Percentiles rank a stretch among this genome's conserved stretches.
phyloP scores from a whole-genome alignment of 1,140 invertebrate species.

The Planococcus citri region DNA sequence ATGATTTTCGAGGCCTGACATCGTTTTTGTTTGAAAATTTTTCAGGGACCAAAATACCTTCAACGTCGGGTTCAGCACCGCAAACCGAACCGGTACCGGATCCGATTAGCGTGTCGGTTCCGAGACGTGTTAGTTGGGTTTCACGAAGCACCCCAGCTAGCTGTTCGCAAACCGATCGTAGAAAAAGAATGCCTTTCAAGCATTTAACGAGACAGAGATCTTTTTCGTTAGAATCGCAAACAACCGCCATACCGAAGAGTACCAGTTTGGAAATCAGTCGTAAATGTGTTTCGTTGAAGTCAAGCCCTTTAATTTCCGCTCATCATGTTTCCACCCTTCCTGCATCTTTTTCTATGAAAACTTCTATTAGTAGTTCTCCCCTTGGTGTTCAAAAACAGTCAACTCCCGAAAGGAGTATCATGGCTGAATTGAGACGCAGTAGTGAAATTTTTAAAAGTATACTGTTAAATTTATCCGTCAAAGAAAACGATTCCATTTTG shows the following conservation, averaged over 20 bases:
- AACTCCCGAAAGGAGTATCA: constrained; percentile 31
- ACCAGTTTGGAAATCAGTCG: constrained; percentile 23
- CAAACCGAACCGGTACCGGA: background rate
- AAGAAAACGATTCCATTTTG: constrained; percentile 29
- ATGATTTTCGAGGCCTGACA: background rate
- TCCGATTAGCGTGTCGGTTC: background rate
- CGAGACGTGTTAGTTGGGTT: background rate
- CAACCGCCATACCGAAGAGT: constrained; percentile 29
- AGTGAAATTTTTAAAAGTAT: constrained; percentile 37
- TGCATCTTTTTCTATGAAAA: background rate
- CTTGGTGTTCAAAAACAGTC: constrained; percentile 25
- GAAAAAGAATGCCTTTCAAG: constrained; percentile 23
- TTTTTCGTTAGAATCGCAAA: constrained; percentile 35
- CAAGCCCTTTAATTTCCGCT: constrained; percentile 33
- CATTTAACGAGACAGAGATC: constrained; percentile 34
- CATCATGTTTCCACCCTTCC: constrained; percentile 24
- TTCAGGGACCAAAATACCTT: constrained; percentile 13
- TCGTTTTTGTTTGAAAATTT: background rate
- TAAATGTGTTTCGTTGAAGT: constrained; percentile 34
- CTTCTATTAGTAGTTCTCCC: constrained; percentile 1
- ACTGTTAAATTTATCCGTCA: constrained; percentile 34
- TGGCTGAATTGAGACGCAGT: constrained; percentile 35
- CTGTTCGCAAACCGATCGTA: background rate
- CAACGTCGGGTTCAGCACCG: background rate
- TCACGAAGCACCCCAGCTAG: background rate